phyloP scores from a whole-genome alignment of 2,113 vertebrate genomes.

The Xyrauchen texanus region DNA sequence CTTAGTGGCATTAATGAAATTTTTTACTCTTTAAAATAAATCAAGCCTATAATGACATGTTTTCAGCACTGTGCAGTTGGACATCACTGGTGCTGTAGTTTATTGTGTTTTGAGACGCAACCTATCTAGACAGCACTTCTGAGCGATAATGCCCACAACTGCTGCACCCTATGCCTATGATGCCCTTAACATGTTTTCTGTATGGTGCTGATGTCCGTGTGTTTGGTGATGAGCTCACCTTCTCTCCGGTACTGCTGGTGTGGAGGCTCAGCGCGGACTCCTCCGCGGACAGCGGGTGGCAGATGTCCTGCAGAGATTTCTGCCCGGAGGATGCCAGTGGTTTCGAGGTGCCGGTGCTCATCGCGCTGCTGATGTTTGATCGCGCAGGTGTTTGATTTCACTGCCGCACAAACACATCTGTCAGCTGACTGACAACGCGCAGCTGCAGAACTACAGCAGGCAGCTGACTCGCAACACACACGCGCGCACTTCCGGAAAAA shows the following conservation, averaged over 20 bases:
- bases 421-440: constrained; percentile 60
- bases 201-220: background rate
- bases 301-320: constrained; percentile 88
- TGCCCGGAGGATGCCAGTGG: constrained; percentile 88
- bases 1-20: too few species aligned
- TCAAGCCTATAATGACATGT: too few species aligned
- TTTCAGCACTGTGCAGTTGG: too few species aligned
- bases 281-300: constrained; percentile 90
- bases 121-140: too few species aligned
- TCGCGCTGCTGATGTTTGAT: constrained; percentile 52
- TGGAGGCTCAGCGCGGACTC: constrained; percentile 76
- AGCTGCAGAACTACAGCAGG: constrained; percentile 49
- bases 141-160: background rate
- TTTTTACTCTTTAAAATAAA: too few species aligned
- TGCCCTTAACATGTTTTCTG: too few species aligned
- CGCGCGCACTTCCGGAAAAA: background rate
- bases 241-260: constrained; percentile 78
- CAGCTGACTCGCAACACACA: background rate
- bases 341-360: constrained; percentile 79
- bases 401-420: constrained; percentile 43
- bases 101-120: too few species aligned
- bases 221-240: constrained; percentile 68
- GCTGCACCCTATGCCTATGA: background rate
- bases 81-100: too few species aligned
- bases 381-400: constrained; percentile 31